Conservation (phyloP, 1,140 invertebrate species). For the Metopolophium dirhodum region DNA sequence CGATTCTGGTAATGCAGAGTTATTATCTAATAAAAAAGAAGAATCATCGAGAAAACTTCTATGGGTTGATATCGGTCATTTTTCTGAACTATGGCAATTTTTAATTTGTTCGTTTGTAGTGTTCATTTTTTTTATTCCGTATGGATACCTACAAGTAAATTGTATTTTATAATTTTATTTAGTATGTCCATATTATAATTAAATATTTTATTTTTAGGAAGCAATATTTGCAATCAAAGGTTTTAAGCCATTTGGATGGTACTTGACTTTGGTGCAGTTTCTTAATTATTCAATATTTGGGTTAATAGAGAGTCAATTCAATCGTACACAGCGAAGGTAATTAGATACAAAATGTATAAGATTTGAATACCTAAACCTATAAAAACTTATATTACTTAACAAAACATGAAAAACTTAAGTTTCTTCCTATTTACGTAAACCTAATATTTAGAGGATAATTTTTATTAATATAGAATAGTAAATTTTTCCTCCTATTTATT, state of each 20-base stretch:
- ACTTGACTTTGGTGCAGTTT: constrained; percentile 92
- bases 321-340: constrained; percentile 74
- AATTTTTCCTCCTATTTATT: background rate
- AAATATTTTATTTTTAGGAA: constrained; percentile 69
- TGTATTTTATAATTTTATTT: constrained; percentile 41
- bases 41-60: constrained; percentile 64
- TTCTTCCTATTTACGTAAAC: too few species aligned
- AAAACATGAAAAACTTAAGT: background rate
- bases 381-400: background rate
- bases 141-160: constrained; percentile 85
- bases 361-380: too few species aligned
- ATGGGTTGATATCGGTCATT: constrained; percentile 76
- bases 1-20: constrained; percentile 21
- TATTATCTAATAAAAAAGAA: constrained; percentile 10
- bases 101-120: constrained; percentile 77
- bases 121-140: constrained; percentile 87
- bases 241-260: constrained; percentile 90
- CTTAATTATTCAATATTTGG: constrained; percentile 84
- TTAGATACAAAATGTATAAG: constrained; percentile 43
- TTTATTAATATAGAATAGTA: too few species aligned
- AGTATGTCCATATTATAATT: constrained; percentile 26
- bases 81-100: constrained; percentile 75
- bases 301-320: constrained; percentile 74
- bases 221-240: constrained; percentile 88
- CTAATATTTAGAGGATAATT: too few species aligned